These are phyloP conservation scores for Xylota sylvarum DNA, from an alignment of 2,888 invertebrate genomes.

Conservation along the genomic window DNA sequence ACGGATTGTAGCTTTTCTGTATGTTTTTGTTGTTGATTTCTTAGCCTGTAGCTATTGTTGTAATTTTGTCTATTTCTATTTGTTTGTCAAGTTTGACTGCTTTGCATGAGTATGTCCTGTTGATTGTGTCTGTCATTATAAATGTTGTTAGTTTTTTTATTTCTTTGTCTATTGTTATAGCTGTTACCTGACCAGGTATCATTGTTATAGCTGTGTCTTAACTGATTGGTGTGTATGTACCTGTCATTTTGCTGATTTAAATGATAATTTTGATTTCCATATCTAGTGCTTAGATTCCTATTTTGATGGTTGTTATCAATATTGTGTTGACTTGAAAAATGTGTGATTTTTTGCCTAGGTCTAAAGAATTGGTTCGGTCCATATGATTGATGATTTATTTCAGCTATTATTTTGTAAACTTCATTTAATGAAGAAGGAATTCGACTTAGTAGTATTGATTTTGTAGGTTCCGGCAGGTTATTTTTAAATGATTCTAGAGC, in stretches of 20 bases:
- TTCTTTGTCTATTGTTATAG: conserved; percentile 4
- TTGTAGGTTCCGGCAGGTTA: conserved; percentile 25
- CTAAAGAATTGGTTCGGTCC: conserved; percentile 1
- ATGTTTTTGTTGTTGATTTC: too few species aligned
- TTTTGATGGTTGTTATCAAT: background rate
- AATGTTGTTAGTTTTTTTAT: background rate
- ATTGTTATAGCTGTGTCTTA: conserved; percentile 3
- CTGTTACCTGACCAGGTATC: too few species aligned
- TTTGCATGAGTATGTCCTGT: background rate
- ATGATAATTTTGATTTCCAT: too few species aligned
- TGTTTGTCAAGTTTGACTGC: conserved; percentile 6
- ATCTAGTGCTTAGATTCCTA: background rate
- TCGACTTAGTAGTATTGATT: conserved; percentile 11
- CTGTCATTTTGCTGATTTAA: too few species aligned
- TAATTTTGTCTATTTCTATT: background rate
- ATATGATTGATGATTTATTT: conserved; percentile 11
- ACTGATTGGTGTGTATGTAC: background rate
- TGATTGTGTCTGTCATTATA: background rate
- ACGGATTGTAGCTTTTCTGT: too few species aligned
- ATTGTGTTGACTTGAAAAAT: background rate
- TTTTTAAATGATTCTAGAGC: conserved; percentile 24
- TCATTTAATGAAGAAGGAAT: background rate
- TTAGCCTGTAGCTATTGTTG: background rate
- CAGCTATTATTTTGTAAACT: too few species aligned
- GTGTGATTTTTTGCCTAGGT: too few species aligned